Evolutionary conservation across 2,113 vertebrate genomes (phyloP), one percentile per base, ranked within the genome.

Genomic region (Calcarius ornatus): DNA sequence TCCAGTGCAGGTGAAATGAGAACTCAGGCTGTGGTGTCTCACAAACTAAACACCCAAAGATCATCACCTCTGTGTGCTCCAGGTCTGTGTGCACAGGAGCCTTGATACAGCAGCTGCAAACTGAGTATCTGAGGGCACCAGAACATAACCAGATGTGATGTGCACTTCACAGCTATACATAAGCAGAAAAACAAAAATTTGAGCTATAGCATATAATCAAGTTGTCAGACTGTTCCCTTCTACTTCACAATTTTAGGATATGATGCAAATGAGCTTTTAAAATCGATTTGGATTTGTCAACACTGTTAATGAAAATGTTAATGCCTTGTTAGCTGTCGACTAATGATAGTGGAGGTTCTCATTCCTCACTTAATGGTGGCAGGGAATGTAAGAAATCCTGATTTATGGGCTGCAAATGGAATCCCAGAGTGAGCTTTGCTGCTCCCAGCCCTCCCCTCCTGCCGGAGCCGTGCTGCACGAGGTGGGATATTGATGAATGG

Each of bases 401-500:
- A 97, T 96, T 95, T 95, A 94, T 94, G 71, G 60, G 73, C 66
- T 95, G 86, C 53, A 59, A 48, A 81, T 85, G 81, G 64, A 88
- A 91, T 80, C 61, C 3, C 81, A 24, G 73, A n/a, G 88, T 30
- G 94, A 96, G 96, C 90, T 91, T 14, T 91, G 48, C 90, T 94
- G 96, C 91, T 95, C 61, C 3, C 57, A 86, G 53, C 75, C 5
- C 87, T 90, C 61, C 45, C 72, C 54, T 28, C 27, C 10, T n/a
- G 76, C 87, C 92, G 14, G 81, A 28, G 78, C 95, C 25, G 25
- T 18, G 53, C 93, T 15, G 64, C 85, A 38, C 64, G 13, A 50
- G 90, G 63, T 59, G 93, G 57, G 97, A 28, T 94, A 96, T 96
- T 97, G 97, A 97, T 96, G 96, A 71, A 96, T 86, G 94, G 93